Conservation (phyloP, 2,797 vertebrate species). For the Siniperca undulata region DNA sequence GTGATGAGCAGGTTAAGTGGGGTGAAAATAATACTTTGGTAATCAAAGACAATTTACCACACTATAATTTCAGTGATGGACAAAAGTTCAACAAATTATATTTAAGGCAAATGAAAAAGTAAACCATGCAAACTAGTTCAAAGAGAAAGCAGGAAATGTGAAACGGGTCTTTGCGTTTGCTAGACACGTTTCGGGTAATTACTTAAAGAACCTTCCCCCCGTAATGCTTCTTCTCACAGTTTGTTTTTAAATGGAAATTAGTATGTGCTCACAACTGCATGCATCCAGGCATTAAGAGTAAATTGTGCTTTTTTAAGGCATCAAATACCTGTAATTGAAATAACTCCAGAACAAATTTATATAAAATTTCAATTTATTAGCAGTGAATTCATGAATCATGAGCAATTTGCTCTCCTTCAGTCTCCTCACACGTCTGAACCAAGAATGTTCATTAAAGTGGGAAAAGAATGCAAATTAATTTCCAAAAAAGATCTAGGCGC, state of each 20-base stretch:
- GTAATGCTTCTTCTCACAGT: constrained; percentile 63
- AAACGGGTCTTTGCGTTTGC: constrained; percentile 65
- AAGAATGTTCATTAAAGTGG: constrained; percentile 67
- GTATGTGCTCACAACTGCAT: constrained; percentile 64
- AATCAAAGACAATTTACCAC: constrained; percentile 80
- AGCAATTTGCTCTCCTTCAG: constrained; percentile 67
- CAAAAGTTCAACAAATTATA: constrained; percentile 75
- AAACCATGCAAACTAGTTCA: constrained; percentile 64
- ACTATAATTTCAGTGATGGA: constrained; percentile 73
- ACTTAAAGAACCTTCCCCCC: constrained; percentile 68
- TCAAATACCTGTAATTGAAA: constrained; percentile 79
- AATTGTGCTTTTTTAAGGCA: constrained; percentile 67
- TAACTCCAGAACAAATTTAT: constrained; percentile 72
- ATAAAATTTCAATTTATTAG: constrained; percentile 79
- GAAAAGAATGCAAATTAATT: constrained; percentile 69
- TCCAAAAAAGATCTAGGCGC: constrained; percentile 8
- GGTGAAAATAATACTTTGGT: constrained; percentile 82
- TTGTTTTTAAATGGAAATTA: constrained; percentile 79
- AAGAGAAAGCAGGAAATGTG: constrained; percentile 59
- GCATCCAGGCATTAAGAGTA: constrained; percentile 71
- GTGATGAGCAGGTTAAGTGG: constrained; percentile 80
- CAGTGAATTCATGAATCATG: constrained; percentile 72
- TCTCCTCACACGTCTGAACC: constrained; percentile 49
- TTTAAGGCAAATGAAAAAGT: constrained; percentile 70
- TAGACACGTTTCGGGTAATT: constrained; percentile 73